Base-by-base conservation (phyloP, 2,113 vertebrate genomes). In the Theristicus caerulescens region DNA sequence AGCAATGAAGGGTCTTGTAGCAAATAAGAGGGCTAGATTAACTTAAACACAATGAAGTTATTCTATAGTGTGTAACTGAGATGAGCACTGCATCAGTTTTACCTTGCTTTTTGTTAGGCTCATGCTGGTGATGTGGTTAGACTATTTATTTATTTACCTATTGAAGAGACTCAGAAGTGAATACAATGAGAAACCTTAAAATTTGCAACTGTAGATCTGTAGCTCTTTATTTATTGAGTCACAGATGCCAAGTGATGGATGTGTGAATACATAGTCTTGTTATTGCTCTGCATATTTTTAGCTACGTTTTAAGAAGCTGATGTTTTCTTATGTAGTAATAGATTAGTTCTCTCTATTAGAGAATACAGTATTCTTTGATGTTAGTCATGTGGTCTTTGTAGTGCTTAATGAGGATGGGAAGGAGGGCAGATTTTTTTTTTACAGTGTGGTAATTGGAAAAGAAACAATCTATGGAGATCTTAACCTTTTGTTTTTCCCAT, bases 261-360 rank as follows among this genome's bases (percentile, higher is more conserved):
- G 27, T 76, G 42, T 49, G 38, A 82, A 44, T 95, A 46, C 34
- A 24, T 29, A 49, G 38, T 77, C 24, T 77, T 47, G 51, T 82
- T 95, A 72, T 19, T 76, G 52, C 64, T 92, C 38, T 84, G 65
- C 24, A 4, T 78, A 69, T 88, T 90, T 92, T 93, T 85, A 90
- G 65, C 78, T 88, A 32, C 1, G 3, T 82, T 88, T 91, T 82
- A 87, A 81, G 65, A 91, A 90, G 70, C 46, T 79, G 70, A 58
- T 85, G 62, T 91, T 95, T 95, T 94, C 86, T 91, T 83, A 49
- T 49, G 66, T 62, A 80, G 42, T 69, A 66, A 11, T 85, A 82
- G 77, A 62, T 91, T 15, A 3, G n/a, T 72, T 89, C 54, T 83
- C 70, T 91, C 46, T 84, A 58, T 85, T 87, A 87, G 81, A 82